Conservation (phyloP, 2,797 vertebrate species). For the Sciurus vulgaris region DNA sequence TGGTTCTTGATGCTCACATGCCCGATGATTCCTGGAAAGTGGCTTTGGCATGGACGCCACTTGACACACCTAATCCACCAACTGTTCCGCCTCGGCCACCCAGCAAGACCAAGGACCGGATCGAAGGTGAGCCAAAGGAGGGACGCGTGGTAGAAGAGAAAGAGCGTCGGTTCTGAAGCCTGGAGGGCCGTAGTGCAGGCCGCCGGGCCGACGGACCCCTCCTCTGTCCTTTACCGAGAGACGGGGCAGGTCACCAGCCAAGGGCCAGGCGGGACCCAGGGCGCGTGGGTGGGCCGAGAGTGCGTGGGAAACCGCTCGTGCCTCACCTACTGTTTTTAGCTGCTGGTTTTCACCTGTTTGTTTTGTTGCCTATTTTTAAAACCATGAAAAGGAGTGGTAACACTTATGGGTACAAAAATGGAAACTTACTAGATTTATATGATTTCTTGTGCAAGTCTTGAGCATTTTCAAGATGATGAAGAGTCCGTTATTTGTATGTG, state of each 20-base stretch:
- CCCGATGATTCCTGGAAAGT: neutral
- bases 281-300: no score
- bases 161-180: no score
- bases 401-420: neutral
- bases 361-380: neutral
- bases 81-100: neutral
- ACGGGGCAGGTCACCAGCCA: no score
- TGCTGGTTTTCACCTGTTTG: neutral
- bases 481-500: neutral
- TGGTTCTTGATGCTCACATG: neutral
- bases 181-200: no score
- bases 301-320: neutral
- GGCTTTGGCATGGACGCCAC: neutral
- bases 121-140: neutral
- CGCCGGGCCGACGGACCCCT: no score
- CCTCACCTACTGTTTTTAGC: neutral
- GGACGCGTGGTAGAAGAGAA: no score
- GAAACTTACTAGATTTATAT: neutral
- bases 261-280: no score
- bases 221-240: no score
- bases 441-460: conserved; percentile 16
- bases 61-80: neutral
- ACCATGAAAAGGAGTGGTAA: neutral
- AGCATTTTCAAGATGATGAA: conserved; percentile 42
- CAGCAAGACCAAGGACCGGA: neutral